phyloP scores from a whole-genome alignment of 2,888 invertebrate genomes.

The Zelleria hepariella region DNA sequence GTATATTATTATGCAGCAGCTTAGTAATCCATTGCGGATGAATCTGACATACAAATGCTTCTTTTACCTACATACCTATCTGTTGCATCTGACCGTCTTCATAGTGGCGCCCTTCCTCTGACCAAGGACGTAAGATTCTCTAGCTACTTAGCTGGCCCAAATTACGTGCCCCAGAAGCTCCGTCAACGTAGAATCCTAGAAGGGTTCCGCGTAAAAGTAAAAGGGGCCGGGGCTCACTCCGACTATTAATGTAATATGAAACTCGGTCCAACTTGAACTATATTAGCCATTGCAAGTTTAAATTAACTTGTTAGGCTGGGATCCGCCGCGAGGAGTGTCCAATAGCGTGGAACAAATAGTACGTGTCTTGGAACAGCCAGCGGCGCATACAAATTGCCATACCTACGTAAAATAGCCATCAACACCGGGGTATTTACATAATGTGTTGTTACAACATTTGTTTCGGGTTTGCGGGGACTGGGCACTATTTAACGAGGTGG shows the following conservation, averaged over 20 bases:
- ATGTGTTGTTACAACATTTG: background rate
- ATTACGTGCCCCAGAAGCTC: background rate
- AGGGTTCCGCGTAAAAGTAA: too few species aligned
- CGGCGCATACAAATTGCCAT: constrained; percentile 6
- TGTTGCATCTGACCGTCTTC: too few species aligned
- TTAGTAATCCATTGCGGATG: too few species aligned
- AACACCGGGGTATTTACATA: background rate
- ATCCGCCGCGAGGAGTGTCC: constrained; percentile 12
- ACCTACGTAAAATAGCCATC: background rate
- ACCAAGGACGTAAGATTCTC: too few species aligned
- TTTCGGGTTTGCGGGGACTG: background rate
- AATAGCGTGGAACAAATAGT: background rate
- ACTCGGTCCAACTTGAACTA: background rate
- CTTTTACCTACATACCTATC: too few species aligned
- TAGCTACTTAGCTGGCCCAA: background rate
- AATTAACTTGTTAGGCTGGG: constrained; percentile 55
- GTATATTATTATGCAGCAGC: too few species aligned
- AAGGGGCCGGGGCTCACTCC: too few species aligned
- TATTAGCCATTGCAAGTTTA: constrained; percentile 36
- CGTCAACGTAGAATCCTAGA: too few species aligned
- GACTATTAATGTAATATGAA: background rate
- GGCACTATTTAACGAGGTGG: background rate
- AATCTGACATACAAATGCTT: too few species aligned
- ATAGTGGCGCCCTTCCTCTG: too few species aligned
- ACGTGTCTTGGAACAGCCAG: background rate